Evolutionary conservation across 2,888 invertebrate species (phyloP).

Genomic region (Habrosyne pyritoides): DNA sequence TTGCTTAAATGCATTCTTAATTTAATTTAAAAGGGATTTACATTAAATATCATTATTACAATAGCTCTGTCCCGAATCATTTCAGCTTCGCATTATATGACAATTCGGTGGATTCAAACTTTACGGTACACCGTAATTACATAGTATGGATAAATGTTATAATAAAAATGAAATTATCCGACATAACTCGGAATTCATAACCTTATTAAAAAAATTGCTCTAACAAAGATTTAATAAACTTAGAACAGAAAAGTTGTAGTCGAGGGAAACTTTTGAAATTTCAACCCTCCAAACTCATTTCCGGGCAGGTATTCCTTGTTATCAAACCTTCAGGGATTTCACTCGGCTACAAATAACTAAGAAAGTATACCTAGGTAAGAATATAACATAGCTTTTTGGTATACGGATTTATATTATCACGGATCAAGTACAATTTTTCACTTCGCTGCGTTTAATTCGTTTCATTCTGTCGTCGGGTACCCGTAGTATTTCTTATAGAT

Average conservation of each 20-base stretch:
- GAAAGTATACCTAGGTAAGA: constrained; percentile 1
- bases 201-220: neutral
- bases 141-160: no score
- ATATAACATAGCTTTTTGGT: no score
- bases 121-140: no score
- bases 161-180: no score
- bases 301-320: constrained; percentile 34
- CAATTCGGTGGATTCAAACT: no score
- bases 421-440: neutral
- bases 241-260: constrained; percentile 22
- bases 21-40: no score
- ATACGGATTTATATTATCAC: neutral
- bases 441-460: neutral
- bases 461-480: neutral
- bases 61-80: no score
- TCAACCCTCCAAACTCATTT: constrained; percentile 26
- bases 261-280: constrained; percentile 26
- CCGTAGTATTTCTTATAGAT: neutral
- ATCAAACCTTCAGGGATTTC: constrained; percentile 29
- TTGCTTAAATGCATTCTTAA: no score
- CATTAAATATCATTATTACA: no score
- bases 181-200: no score
- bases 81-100: no score
- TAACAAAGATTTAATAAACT: constrained; percentile 27
- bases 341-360: neutral